These are phyloP conservation scores for Ceratosolen solmsi DNA, from an alignment of 1,140 invertebrate species.

Conservation along the genomic window DNA sequence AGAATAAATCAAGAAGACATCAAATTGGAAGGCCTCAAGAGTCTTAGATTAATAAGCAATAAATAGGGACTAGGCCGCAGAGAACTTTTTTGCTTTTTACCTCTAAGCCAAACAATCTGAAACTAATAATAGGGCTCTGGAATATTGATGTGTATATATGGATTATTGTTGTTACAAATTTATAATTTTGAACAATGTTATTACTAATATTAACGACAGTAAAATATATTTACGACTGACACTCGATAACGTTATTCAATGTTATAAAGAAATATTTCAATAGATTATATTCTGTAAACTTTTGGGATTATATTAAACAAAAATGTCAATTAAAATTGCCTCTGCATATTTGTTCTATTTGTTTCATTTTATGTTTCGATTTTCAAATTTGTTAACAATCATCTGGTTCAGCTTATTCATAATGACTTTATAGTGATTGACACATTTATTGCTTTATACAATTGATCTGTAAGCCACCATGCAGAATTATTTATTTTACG, in stretches of 20 bases:
- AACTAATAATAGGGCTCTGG: not conserved
- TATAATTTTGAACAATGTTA: slow-evolving; percentile 35
- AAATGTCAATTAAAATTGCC: slow-evolving; percentile 28
- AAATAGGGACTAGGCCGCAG: not conserved
- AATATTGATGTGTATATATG: not conserved
- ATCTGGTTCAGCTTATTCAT: not conserved
- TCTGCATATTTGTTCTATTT: slow-evolving; percentile 7
- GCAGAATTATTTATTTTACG: slow-evolving; percentile 49
- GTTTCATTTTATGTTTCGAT: slow-evolving; percentile 19
- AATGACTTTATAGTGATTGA: slow-evolving; percentile 20
- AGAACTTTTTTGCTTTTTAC: not conserved
- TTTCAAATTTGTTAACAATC: not conserved
- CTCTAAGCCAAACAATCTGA: not conserved
- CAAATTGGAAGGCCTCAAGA: slow-evolving; percentile 21
- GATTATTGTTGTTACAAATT: not conserved
- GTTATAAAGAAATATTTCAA: slow-evolving; percentile 8
- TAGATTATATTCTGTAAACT: slow-evolving; percentile 14
- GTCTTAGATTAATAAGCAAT: not conserved
- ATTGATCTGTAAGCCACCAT: slow-evolving; percentile 59
- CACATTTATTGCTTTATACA: slow-evolving; percentile 38
- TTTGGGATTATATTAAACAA: slow-evolving; percentile 8
- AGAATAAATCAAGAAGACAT: slow-evolving; percentile 5
- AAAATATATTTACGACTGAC: not conserved
- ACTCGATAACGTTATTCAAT: slow-evolving; percentile 12
- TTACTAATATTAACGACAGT: not conserved